Conservation (phyloP, 2,113 vertebrate species). For the Pituophis catenifer region DNA sequence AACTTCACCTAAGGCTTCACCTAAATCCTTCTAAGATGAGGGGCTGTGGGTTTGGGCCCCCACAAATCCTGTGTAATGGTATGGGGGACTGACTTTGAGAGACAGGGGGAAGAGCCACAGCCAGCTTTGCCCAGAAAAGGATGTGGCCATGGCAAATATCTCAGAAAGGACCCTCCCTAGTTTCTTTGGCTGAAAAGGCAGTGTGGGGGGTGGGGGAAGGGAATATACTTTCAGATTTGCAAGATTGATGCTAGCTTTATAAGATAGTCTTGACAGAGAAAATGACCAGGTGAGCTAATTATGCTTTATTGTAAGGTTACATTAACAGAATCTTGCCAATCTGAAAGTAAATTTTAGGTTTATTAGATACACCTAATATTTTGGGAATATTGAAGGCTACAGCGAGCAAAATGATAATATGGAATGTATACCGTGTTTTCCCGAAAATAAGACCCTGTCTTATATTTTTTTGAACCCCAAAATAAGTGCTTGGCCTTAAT, state of each 20-base stretch:
- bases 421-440: not conserved
- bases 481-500: no score
- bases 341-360: not conserved
- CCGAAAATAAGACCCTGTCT: no score
- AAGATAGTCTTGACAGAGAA: not conserved
- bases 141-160: not conserved
- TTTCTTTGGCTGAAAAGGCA: not conserved
- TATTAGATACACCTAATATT: not conserved
- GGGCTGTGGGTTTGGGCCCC: not conserved
- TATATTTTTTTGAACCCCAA: no score
- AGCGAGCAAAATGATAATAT: not conserved
- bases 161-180: not conserved
- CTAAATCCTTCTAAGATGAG: not conserved
- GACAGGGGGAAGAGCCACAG: not conserved
- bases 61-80: not conserved
- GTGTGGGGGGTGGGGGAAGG: not conserved
- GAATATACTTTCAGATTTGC: not conserved
- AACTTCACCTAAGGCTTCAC: not conserved
- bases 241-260: not conserved
- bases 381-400: not conserved
- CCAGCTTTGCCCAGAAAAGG: not conserved
- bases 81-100: not conserved
- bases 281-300: not conserved
- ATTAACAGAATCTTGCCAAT: not conserved
- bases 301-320: not conserved